phyloP scores from a whole-genome alignment of 2,888 invertebrate species.

The Hirudinaria manillensis region DNA sequence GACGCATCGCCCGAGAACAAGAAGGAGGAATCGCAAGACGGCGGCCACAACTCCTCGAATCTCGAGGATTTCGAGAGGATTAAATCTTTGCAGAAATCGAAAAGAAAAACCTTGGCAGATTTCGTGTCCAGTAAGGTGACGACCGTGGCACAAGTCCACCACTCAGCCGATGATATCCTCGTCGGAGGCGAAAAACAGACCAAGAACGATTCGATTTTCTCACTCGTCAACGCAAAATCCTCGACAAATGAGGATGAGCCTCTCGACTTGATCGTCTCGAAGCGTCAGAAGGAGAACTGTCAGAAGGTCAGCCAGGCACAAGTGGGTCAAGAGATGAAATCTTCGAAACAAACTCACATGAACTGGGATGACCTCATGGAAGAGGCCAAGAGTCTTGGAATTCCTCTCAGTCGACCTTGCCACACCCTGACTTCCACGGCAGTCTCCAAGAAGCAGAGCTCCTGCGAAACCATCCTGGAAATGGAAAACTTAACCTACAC shows the following conservation, averaged over 20 bases:
- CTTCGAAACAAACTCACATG: constrained; percentile 39
- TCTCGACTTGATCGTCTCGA: background rate
- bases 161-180: constrained; percentile 13
- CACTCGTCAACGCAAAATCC: background rate
- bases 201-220: constrained; percentile 8
- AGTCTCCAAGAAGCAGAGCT: background rate
- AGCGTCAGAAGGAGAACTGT: background rate
- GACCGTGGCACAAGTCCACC: constrained; percentile 30
- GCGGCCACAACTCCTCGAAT: background rate
- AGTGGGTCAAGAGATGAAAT: too few relatives aligned
- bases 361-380: constrained; percentile 39
- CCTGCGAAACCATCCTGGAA: too few relatives aligned
- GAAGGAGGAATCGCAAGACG: background rate
- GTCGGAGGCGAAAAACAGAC: background rate
- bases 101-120: constrained; percentile 25
- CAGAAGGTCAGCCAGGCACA: background rate
- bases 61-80: constrained; percentile 18
- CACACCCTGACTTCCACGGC: background rate
- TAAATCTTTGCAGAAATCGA: constrained; percentile 9
- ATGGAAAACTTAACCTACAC: background rate
- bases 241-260: background rate
- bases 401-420: constrained; percentile 35
- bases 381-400: constrained; percentile 38
- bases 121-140: constrained; percentile 27
- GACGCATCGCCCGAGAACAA: background rate